Evolutionary conservation across 2,113 vertebrate species (phyloP), one percentile per base, ranked within the genome.

Genomic region (Lasiurus borealis): DNA sequence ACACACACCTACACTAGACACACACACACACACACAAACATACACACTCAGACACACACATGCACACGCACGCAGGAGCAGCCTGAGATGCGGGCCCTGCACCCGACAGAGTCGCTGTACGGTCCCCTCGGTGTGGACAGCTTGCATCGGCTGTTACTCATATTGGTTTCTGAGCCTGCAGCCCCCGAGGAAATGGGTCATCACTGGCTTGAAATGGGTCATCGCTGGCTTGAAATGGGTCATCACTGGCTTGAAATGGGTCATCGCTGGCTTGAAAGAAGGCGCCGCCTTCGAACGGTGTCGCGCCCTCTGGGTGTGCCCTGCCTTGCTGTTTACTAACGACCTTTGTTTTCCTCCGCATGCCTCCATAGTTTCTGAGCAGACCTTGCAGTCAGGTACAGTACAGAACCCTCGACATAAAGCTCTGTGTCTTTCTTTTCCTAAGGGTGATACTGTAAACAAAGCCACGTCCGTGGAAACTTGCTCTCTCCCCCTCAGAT

Each of bases 341-440:
- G 91, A 97, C 52, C 97, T 97, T 98, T 98, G 93, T 99, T 98
- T 98, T 97, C 93, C 98, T 98, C 97, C 98, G 97, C 97, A 97
- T 98, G 99, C 98, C 98, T 98, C 98, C 98, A 10, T 98, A 99
- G 99, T 99, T 98, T 99, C 99, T 98, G 99, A 99, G 97, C 99
- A 99, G 96, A 98, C 99, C 90, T 99, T 99, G 89, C 99, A 99
- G 99, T 99, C 99, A 99, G 99, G 99, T 99, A 99, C 96, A 98
- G 99, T 99, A 98, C 91, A 98, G 98, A 97, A 97, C 95, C 96
- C 98, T 52, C 40, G 86, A 46, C 97, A 90, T 96, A 93, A 93
- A 90, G 95, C 64, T 69, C 40, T 91, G 96, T 96, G 96, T 88
- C 34, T 95, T 85, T 95, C 31, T 96, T 93, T 97, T 86, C 96